Conservation (phyloP, 2,113 vertebrate genomes). For the Nanorana parkeri region DNA sequence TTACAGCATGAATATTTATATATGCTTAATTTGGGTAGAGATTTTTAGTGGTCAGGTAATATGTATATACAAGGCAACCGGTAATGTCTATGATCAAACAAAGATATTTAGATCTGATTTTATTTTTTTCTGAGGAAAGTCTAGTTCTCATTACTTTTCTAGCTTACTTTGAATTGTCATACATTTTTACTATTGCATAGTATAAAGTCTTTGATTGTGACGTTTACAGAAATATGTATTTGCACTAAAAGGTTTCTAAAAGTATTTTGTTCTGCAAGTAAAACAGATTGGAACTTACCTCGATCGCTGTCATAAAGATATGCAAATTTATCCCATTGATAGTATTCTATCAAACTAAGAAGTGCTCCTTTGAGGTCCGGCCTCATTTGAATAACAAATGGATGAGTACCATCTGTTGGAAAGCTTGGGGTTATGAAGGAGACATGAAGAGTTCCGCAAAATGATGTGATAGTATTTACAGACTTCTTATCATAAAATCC, state of each 20-base stretch:
- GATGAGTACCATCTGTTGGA: slow-evolving; percentile 93
- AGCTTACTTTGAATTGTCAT: neutral
- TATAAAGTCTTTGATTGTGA: neutral
- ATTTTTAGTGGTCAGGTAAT: no score
- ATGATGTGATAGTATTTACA: slow-evolving; percentile 98
- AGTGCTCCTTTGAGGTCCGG: slow-evolving; percentile 97
- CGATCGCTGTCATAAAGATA: slow-evolving; percentile 98
- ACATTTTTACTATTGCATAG: neutral
- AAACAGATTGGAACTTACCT: slow-evolving; percentile 77
- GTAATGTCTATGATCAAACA: no score
- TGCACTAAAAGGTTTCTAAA: neutral
- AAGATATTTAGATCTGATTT: no score
- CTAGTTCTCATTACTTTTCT: no score
- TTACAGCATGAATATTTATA: no score
- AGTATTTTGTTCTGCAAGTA: slow-evolving; percentile 28
- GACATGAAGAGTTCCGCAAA: slow-evolving; percentile 96
- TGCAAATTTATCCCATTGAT: slow-evolving; percentile 98
- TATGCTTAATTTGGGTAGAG: no score
- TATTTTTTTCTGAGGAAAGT: no score
- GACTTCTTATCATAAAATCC: slow-evolving; percentile 99
- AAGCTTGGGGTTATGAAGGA: slow-evolving; percentile 99
- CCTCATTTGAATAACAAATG: slow-evolving; percentile 98
- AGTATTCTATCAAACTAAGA: slow-evolving; percentile 97
- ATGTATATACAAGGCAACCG: no score
- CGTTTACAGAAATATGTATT: neutral